phyloP scores from a whole-genome alignment of 2,797 vertebrate genomes.

The Emys orbicularis region DNA sequence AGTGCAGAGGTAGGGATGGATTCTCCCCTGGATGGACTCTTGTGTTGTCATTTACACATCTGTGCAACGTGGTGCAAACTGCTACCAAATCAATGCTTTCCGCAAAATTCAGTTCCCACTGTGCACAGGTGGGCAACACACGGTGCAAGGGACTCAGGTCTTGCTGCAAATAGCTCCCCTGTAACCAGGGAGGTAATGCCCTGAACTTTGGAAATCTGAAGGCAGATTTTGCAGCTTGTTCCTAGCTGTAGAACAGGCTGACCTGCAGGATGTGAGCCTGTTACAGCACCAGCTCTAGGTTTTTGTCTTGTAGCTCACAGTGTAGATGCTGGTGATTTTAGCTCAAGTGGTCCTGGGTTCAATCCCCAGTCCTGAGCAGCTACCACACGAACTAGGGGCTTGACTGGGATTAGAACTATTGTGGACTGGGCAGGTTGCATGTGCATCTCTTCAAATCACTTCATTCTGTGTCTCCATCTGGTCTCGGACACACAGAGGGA shows the following conservation, averaged over 20 bases:
- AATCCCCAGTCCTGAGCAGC: background rate
- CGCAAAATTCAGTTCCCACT: background rate
- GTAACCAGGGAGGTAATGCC: background rate
- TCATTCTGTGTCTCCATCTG: background rate
- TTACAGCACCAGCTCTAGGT: background rate
- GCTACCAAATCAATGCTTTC: background rate
- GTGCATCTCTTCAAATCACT: background rate
- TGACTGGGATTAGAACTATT: background rate
- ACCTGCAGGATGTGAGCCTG: background rate
- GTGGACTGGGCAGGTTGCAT: background rate
- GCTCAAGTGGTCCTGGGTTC: background rate
- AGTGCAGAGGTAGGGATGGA: background rate
- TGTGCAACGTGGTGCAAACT: background rate
- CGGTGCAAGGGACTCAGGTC: rapidly evolving
- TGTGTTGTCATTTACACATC: rapidly evolving
- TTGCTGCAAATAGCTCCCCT: background rate
- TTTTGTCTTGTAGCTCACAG: background rate
- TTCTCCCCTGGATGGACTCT: background rate
- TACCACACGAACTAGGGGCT: background rate
- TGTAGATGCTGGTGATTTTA: background rate
- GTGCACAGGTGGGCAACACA: rapidly evolving
- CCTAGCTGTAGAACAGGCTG: background rate
- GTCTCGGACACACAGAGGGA: background rate
- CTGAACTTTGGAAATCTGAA: background rate
- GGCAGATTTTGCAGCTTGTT: background rate